A percentile compares a stretch with the other conserved stretches of the same genome.
Conservation (phyloP, 2,113 vertebrate genomes). For the Hiodon alosoides region DNA sequence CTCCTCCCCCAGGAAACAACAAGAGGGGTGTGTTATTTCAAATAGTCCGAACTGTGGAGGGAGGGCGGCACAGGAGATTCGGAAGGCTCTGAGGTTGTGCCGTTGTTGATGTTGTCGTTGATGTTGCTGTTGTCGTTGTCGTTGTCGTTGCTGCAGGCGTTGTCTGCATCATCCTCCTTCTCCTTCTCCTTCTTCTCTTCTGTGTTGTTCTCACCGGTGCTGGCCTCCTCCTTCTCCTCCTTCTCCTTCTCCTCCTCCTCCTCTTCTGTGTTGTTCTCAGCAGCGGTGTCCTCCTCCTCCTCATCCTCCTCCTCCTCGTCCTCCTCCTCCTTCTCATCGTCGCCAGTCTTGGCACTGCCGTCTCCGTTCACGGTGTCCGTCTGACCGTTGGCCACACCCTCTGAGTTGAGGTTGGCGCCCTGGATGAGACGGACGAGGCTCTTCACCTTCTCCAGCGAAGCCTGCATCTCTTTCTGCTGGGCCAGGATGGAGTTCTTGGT, state of each 20-base stretch:
- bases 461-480: conserved; percentile 84
- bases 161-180: neutral
- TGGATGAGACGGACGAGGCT: conserved; percentile 80
- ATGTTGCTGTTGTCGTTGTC: conserved; percentile 68
- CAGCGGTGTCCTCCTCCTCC: no score
- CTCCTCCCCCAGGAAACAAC: neutral
- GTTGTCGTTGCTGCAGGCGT: conserved; percentile 52
- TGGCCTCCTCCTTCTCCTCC: neutral
- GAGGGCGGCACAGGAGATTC: conserved; percentile 32
- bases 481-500: conserved; percentile 78
- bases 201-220: neutral
- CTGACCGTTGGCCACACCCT: conserved; percentile 66
- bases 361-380: conserved; percentile 40
- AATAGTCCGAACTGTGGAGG: conserved; percentile 57
- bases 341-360: neutral
- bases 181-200: neutral
- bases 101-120: conserved; percentile 47
- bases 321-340: conserved; percentile 4
- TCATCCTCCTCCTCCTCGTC: conserved; percentile 14
- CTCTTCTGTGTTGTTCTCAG: neutral
- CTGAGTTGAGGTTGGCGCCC: conserved; percentile 74
- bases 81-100: conserved; percentile 34
- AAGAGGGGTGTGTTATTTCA: conserved; percentile 69
- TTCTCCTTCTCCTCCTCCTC: conserved; percentile 10
- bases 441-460: conserved; percentile 83